Evolutionary conservation across 2,797 vertebrate genomes (phyloP).

Genomic region (Macropodus opercularis): DNA sequence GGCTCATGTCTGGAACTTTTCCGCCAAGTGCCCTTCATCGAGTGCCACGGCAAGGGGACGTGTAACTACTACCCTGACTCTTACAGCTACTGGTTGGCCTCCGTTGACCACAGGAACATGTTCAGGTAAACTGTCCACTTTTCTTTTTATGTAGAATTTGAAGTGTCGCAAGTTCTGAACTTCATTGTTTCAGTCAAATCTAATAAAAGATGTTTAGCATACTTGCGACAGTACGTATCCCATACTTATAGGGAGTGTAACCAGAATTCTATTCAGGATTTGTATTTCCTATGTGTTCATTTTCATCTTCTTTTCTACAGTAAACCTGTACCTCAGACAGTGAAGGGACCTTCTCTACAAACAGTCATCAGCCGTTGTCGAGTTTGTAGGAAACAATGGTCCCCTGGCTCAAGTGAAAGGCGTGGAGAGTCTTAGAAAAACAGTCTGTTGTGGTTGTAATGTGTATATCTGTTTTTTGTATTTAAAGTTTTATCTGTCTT

Average conservation of each 20-base stretch:
- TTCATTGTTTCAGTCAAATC: neutral
- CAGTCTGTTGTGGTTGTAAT: too few species aligned
- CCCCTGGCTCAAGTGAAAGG: neutral
- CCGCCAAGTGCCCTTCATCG: conserved; percentile 87
- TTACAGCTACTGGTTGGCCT: conserved; percentile 92
- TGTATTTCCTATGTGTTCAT: neutral
- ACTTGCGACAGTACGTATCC: too few species aligned
- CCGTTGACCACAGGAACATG: conserved; percentile 80
- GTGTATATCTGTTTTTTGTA: neutral
- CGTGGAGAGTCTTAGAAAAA: too few species aligned
- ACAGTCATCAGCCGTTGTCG: conserved; percentile 88
- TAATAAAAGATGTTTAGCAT: too few species aligned
- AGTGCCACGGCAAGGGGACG: conserved; percentile 88
- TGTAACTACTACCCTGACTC: conserved; percentile 92
- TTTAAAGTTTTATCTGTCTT: too few species aligned
- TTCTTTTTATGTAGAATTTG: neutral
- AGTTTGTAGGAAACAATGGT: conserved; percentile 85
- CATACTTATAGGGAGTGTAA: too few species aligned
- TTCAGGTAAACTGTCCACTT: conserved; percentile 83
- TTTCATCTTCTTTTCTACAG: conserved; percentile 63
- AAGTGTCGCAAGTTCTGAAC: neutral
- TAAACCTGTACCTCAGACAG: conserved; percentile 84
- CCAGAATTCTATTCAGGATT: neutral
- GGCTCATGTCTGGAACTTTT: conserved; percentile 90
- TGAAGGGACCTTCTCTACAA: conserved; percentile 83